Conservation (phyloP, 2,797 vertebrate species). For the Cuculus canorus region DNA sequence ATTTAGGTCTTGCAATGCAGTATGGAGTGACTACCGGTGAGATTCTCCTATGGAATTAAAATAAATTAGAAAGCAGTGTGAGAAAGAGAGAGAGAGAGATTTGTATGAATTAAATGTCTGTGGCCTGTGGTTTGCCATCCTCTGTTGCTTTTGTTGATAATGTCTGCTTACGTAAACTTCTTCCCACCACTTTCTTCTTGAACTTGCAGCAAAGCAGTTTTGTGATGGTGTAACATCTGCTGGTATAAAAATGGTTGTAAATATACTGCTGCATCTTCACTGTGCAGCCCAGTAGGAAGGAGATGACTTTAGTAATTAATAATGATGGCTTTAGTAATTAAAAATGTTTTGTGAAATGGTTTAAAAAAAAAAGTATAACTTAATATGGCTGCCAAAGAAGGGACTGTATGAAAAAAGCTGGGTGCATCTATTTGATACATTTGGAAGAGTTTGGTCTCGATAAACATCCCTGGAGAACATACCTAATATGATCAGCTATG, state of each 20-base stretch:
- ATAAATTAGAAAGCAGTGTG: background rate
- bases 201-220: conserved; percentile 32
- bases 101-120: background rate
- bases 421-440: background rate
- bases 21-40: background rate
- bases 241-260: conserved; percentile 11
- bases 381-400: background rate
- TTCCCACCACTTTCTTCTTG: conserved; percentile 23
- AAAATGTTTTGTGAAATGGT: background rate
- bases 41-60: background rate
- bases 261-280: background rate
- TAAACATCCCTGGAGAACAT: background rate
- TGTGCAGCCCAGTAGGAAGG: background rate
- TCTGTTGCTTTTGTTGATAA: conserved; percentile 12
- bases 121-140: background rate
- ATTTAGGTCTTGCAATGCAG: background rate
- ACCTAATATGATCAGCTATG: background rate
- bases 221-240: conserved; percentile 3
- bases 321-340: background rate
- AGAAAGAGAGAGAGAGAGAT: background rate
- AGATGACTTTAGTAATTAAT: conserved; percentile 1
- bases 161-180: background rate
- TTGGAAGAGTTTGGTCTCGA: background rate
- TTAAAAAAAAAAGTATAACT: background rate
- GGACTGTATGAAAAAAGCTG: background rate